These are phyloP conservation scores for Zosterops hypoxanthus DNA, from an alignment of 2,113 vertebrate genomes.

Conservation along the genomic window DNA sequence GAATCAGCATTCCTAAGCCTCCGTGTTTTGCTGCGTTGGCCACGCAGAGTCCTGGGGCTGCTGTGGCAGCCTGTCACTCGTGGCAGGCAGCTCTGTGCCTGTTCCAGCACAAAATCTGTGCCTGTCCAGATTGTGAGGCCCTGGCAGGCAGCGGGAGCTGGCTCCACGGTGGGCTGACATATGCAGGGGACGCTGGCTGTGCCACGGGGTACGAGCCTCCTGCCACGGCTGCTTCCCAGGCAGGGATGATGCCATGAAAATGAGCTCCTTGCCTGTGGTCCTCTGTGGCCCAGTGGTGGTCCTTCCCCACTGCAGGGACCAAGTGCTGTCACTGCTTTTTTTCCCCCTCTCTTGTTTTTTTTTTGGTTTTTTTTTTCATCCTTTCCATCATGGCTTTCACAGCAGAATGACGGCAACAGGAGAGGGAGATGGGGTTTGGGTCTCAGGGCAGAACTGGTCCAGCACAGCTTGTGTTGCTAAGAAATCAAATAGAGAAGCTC, in stretches of 20 bases:
- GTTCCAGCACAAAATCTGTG: slow-evolving; percentile 20
- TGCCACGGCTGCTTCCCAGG: neutral
- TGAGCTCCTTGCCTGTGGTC: neutral
- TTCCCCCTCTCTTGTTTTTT: rapidly evolving
- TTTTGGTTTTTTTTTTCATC: neutral
- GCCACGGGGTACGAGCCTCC: neutral
- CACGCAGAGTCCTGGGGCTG: rapidly evolving
- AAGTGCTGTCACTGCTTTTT: neutral
- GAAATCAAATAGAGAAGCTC: neutral
- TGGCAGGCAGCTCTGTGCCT: neutral
- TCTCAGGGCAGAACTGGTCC: neutral
- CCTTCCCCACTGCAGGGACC: neutral
- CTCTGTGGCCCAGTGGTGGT: rapidly evolving
- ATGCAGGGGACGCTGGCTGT: neutral
- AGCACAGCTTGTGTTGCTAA: neutral
- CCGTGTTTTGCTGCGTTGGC: neutral
- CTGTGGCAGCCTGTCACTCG: neutral
- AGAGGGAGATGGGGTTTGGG: rapidly evolving
- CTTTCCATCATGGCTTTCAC: neutral
- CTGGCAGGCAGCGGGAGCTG: slow-evolving; percentile 40
- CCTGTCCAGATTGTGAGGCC: slow-evolving; percentile 9
- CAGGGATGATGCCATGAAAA: neutral
- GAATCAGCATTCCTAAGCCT: rapidly evolving
- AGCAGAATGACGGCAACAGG: neutral
- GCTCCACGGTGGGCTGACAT: neutral